Evolutionary conservation across 1,140 invertebrate species (phyloP).

Genomic region (Leucophenga varia): DNA sequence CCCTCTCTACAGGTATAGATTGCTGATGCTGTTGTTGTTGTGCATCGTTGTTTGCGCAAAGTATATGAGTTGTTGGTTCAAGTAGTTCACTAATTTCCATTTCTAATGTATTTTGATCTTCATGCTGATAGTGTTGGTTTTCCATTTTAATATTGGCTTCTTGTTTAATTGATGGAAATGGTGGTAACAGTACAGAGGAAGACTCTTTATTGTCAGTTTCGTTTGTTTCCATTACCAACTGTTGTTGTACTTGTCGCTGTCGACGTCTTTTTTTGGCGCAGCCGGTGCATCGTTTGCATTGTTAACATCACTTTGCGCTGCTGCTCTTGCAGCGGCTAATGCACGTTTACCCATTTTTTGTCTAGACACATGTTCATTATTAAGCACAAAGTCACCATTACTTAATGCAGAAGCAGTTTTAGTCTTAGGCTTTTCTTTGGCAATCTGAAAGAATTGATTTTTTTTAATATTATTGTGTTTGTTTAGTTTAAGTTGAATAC

Average conservation of each 20-base stretch:
- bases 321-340: conserved; percentile 17
- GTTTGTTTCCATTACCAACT: not conserved
- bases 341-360: conserved; percentile 32
- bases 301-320: conserved; percentile 7
- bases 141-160: conserved; percentile 27
- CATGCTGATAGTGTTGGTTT: not conserved
- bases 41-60: too few relatives aligned
- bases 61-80: too few relatives aligned
- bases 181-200: too few relatives aligned
- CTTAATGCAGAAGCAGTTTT: conserved; percentile 26
- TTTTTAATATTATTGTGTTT: not conserved
- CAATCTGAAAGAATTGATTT: conserved; percentile 10
- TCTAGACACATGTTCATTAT: conserved; percentile 40
- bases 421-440: conserved; percentile 19
- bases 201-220: not conserved
- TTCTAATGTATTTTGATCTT: conserved; percentile 1
- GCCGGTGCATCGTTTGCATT: not conserved
- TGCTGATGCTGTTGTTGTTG: too few relatives aligned
- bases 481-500: too few relatives aligned
- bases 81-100: not conserved
- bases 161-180: conserved; percentile 20
- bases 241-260: not conserved
- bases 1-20: too few relatives aligned
- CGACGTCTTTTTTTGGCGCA: conserved; percentile 8
- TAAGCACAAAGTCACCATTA: conserved; percentile 39